Evolutionary conservation across 2,113 vertebrate genomes (phyloP), one percentile per base, ranked within the genome.

Genomic region (Tonatia bakeri): DNA sequence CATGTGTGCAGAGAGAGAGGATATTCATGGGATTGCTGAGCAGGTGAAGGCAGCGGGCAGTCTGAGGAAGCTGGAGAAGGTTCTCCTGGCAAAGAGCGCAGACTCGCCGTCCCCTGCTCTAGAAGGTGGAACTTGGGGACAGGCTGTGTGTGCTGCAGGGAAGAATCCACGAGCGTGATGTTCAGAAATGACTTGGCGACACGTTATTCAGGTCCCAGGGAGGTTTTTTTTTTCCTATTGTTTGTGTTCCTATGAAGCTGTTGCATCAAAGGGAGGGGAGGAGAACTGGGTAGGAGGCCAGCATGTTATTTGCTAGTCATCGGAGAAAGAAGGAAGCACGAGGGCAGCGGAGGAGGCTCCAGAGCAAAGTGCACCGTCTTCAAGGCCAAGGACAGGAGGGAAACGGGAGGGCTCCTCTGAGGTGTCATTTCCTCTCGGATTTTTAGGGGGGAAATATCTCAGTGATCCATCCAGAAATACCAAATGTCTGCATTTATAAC

Each of bases 361-460:
- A 33, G 26, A 85, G 12, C 33, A 73, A 59, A 85, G 26, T 19
- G 19, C 28, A 40, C 36, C 54, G 38, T 59, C 59, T 76, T 77
- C 50, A 43, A 0, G 5, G 47, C 12, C 31, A 45, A 47, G 33
- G 24, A 69, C 17, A 67, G 19, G 26, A 79, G 56, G 64, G 56
- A 85, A 52, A 2, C 6, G 7, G 0, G 0, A 36, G 12, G 75
- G 38, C 4, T 7, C 36, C 70, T 91, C 43, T 15, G n/a, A 90
- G 50, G 45, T 81, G 56, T 31, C 7, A 10, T 64, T 84, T 96
- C 70, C 40, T 93, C n/a, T 79, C 54, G 72, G 5, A 92, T 93
- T 61, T 70, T 92, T 79, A 33, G 5, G 50, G 45, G 47, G 0
- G 7, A 40, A 54, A 22, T 45, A 40, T 52, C 45, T 64, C 73